phyloP scores from a whole-genome alignment of 2,797 vertebrate genomes.

The Otolemur crassicaudatus region DNA sequence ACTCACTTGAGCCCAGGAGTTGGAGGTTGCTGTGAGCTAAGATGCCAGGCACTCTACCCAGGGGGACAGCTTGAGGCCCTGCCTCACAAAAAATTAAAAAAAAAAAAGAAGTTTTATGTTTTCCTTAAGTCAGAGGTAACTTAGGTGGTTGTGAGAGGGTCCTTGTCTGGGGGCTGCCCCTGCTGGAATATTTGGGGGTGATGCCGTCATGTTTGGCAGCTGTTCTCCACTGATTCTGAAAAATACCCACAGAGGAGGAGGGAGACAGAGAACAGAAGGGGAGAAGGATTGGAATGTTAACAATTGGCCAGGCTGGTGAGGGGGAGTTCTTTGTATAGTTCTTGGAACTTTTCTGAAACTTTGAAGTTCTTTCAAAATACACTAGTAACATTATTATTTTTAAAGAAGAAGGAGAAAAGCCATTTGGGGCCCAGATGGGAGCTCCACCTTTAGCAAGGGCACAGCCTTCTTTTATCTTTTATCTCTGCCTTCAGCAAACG shows the following conservation, averaged over 20 bases:
- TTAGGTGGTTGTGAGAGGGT: background rate
- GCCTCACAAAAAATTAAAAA: no score
- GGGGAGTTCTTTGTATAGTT: background rate
- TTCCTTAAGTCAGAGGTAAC: background rate
- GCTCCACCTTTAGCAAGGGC: no score
- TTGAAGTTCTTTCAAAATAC: slow-evolving; percentile 13
- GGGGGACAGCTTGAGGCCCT: no score
- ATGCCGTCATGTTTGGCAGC: rapidly evolving
- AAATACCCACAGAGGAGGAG: background rate
- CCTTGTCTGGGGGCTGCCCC: background rate
- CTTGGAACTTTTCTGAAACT: background rate
- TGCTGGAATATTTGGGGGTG: background rate
- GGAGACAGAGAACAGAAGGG: rapidly evolving
- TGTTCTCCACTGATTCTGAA: background rate
- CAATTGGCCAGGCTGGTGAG: background rate
- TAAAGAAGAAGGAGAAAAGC: background rate
- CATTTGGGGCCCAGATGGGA: background rate
- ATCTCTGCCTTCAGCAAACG: background rate
- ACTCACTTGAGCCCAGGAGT: no score
- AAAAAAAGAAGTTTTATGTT: background rate
- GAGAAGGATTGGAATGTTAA: no score
- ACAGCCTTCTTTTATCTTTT: background rate
- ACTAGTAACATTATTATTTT: background rate
- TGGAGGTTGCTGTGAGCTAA: no score
- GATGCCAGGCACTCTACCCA: no score